Evolutionary conservation across 2,113 vertebrate genomes (phyloP), one percentile per base, ranked within the genome.

Genomic region (Rhinolophus sinicus): DNA sequence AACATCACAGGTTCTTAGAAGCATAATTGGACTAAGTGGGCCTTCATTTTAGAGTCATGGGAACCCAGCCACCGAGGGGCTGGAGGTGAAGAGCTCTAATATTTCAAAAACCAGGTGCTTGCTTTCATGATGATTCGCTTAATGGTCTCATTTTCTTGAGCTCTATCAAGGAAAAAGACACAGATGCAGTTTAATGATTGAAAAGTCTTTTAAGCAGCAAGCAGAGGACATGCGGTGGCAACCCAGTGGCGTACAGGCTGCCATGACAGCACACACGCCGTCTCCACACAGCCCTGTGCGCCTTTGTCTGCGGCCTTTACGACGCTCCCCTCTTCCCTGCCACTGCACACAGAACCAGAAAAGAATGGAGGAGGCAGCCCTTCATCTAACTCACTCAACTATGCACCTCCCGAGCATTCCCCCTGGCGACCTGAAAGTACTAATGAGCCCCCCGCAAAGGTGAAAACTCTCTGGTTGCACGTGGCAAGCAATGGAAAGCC

Each of bases 201-300:
- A 35, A 77, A 70, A 22, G 19, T 30, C 65, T 82, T 58, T 88
- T 47, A 40, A 87, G 84, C 72, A 70, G 85, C 35, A 65, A 76
- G 96, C 65, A 77, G 65, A 96, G 40, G 47, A 5, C 8, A 16
- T 2, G 30, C 0, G 0, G 15, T 60, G 52, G 69, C 65, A 28
- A 30, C 10, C 8, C 9, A 21, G n/a, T 6, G 62, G 7, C 3
- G 15, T 16, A 2, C 0, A 10, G 54, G 5, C 15, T 9, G 6
- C 1, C 0, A 0, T 5, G 72, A 38, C 15, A 0, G 8, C 6
- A 4, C 30, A 5, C 0, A 2, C 18, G 6, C 6, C 10, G 0
- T 24, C 44, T 58, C 5, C 3, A 24, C 21, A 18, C 8, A 26
- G n/a, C 58, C 47, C 14, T 1, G 10, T 2, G 26, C 1, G 14